Percentiles rank a stretch among this genome's conserved stretches.
phyloP scores from a whole-genome alignment of 2,888 invertebrate species.

The Perizoma affinitatum region DNA sequence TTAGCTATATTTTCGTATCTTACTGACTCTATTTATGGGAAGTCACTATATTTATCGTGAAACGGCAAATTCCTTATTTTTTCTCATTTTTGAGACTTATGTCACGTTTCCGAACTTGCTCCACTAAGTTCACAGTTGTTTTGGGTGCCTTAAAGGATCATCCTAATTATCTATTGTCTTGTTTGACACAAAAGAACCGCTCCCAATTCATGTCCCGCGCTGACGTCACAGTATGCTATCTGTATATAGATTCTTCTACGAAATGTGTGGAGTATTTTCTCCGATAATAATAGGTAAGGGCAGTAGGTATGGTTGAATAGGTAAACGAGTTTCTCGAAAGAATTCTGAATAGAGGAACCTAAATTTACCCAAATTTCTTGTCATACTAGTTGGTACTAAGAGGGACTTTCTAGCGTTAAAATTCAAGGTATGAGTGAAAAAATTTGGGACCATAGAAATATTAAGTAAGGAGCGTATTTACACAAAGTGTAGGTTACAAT shows the following conservation, averaged over 20 bases:
- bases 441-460: background rate
- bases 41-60: too few species aligned
- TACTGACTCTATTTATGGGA: too few species aligned
- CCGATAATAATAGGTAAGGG: background rate
- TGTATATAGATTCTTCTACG: conserved; percentile 35
- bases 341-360: conserved; percentile 1
- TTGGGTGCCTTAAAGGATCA: conserved; percentile 57
- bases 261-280: conserved; percentile 17
- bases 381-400: background rate
- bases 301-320: conserved; percentile 10
- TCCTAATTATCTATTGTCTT: conserved; percentile 59
- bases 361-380: conserved; percentile 14
- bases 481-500: too few species aligned
- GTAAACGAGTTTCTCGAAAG: conserved; percentile 5
- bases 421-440: background rate
- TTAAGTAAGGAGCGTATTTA: too few species aligned
- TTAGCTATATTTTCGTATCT: too few species aligned
- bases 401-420: too few species aligned
- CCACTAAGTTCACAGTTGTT: conserved; percentile 36
- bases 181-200: conserved; percentile 52
- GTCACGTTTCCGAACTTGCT: conserved; percentile 13
- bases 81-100: background rate
- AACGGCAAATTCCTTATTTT: too few species aligned
- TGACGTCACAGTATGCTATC: conserved; percentile 15
- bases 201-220: conserved; percentile 29